Evolutionary conservation across 2,113 vertebrate genomes (phyloP).

Genomic region (Sinocyclocheilus grahami): DNA sequence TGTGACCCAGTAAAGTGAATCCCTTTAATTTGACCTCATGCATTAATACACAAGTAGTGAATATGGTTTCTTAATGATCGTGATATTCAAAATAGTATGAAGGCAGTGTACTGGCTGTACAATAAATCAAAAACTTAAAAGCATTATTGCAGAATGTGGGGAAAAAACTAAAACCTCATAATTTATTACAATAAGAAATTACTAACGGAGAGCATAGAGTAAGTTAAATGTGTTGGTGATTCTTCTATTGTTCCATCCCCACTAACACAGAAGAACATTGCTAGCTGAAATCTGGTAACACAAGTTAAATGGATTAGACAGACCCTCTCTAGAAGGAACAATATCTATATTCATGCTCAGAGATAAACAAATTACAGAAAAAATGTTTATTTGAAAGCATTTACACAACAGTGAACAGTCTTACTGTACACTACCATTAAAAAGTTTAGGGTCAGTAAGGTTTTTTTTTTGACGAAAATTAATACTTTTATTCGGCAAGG

Average conservation of each 20-base stretch:
- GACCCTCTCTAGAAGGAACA: background rate
- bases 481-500: background rate
- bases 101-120: background rate
- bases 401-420: slow-evolving; percentile 12
- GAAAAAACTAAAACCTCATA: background rate
- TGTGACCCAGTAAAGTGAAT: slow-evolving; percentile 18
- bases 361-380: slow-evolving; percentile 42
- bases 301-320: background rate
- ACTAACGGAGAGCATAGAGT: slow-evolving; percentile 1
- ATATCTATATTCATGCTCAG: slow-evolving; percentile 1
- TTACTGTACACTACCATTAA: background rate
- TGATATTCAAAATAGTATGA: slow-evolving; percentile 1
- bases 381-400: slow-evolving; percentile 2
- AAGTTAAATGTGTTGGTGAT: slow-evolving; percentile 6
- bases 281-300: background rate
- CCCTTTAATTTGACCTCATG: slow-evolving; percentile 34
- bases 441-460: slow-evolving; percentile 1
- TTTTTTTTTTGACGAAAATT: background rate
- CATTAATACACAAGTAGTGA: slow-evolving; percentile 32
- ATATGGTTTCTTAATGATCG: slow-evolving; percentile 17
- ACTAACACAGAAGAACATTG: background rate
- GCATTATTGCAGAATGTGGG: background rate
- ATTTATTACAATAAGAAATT: background rate
- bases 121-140: slow-evolving; percentile 5
- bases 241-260: background rate